Evolutionary conservation across 2,888 invertebrate species (phyloP).

Genomic region (Alcis repandata): DNA sequence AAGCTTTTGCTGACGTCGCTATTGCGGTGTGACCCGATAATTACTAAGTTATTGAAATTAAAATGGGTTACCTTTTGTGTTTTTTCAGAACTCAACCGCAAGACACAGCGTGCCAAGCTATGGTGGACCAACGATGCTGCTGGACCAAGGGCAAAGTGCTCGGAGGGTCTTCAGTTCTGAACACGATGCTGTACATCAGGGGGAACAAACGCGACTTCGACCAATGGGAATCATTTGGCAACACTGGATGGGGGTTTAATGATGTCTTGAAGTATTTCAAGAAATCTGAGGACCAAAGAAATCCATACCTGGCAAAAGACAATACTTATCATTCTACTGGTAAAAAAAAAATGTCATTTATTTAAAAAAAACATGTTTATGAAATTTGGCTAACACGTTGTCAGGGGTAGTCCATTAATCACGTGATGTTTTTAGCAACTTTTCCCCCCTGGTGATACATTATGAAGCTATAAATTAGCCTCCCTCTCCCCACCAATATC

Average conservation of each 20-base stretch:
- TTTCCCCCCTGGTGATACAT: too few relatives aligned
- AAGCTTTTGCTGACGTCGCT: conserved; percentile 6
- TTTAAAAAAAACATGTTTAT: too few relatives aligned
- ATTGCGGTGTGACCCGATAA: conserved; percentile 1
- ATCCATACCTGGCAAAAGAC: conserved; percentile 93
- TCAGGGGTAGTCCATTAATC: too few relatives aligned
- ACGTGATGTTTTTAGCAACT: too few relatives aligned
- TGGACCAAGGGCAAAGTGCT: conserved; percentile 97
- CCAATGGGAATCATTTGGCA: conserved; percentile 94
- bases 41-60: conserved; percentile 7
- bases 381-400: too few relatives aligned
- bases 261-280: conserved; percentile 94
- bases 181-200: conserved; percentile 96
- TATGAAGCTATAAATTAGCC: too few relatives aligned
- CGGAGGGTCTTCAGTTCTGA: conserved; percentile 95
- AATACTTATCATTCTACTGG: conserved; percentile 91
- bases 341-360: too few relatives aligned
- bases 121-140: conserved; percentile 93
- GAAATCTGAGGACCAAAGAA: conserved; percentile 95
- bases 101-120: conserved; percentile 93
- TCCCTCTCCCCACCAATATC: too few relatives aligned
- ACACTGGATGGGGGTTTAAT: conserved; percentile 95
- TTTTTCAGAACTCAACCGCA: conserved; percentile 93
- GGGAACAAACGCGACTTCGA: conserved; percentile 95
- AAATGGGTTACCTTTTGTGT: background rate